Base-by-base conservation (phyloP, 2,797 vertebrate genomes). In the Melanotaenia boesemani region DNA sequence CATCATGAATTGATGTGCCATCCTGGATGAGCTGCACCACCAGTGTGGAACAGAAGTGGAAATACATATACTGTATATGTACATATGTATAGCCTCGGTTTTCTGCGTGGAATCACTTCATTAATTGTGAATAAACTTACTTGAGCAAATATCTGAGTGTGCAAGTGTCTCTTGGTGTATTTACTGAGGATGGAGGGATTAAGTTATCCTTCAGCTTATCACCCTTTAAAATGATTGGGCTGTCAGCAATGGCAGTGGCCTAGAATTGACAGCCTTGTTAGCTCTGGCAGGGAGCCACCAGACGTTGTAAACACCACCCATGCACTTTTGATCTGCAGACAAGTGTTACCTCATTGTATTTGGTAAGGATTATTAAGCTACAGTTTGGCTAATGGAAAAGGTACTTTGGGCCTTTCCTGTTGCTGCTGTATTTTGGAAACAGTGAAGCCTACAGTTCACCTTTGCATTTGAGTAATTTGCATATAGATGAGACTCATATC, bases 191-290 rank as follows among this genome's bases (percentile, higher is more conserved):
- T 72, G 55, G 67, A 15, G 46, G 86, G 91, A 91, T 92, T 91
- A 91, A 76, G 74, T 86, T 88, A 87, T 84, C 83, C 82, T 80
- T 87, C 70, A 89, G 85, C 59, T 92, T 91, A 92, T 89, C 89
- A 81, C 88, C 89, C 85, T 93, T 93, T 92, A 88, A 91, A 92
- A 92, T 88, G 86, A 93, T 93, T 84, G 87, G 84, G 72, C 80
- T 80, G 83, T 88, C 86, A 88, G 79, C 64, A 48, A 54, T 69
- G 82, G 81, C 82, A 28, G 63, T 92, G 92, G 86, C 93, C 93
- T 90, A 88, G 72, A 91, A 93, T 84, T 92, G 84, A 92, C 86
- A 88, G 80, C 81, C 83, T 83, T 18, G 62, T 77, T 89, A 34
- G 60, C 72, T 86, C 72, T 82, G 71, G 84, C 84, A 74, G 63